Percentiles rank a stretch among this genome's conserved stretches.
Conservation (phyloP, 2,888 invertebrate genomes). For the Melinaea menophilus region DNA sequence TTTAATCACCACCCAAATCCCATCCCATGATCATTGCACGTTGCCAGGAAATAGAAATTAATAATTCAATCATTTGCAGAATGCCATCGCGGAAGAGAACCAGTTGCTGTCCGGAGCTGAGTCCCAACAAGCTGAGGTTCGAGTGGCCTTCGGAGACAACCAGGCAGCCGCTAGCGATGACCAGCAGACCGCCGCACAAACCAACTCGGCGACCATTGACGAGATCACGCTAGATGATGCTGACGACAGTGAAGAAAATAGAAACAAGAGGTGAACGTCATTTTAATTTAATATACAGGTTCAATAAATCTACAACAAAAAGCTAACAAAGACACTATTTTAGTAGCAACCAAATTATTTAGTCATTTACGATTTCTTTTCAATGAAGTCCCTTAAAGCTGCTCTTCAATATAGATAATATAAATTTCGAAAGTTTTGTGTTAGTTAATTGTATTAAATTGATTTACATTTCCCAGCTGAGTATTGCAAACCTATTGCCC, state of each 20-base stretch:
- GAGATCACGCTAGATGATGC: slow-evolving; percentile 84
- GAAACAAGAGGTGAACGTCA: slow-evolving; percentile 82
- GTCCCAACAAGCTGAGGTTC: slow-evolving; percentile 80
- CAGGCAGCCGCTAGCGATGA: slow-evolving; percentile 46
- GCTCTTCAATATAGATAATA: not conserved
- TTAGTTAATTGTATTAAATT: slow-evolving; percentile 4
- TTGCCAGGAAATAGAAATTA: slow-evolving; percentile 19
- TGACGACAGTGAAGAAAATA: slow-evolving; percentile 85
- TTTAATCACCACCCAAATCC: slow-evolving; percentile 34
- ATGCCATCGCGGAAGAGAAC: slow-evolving; percentile 67
- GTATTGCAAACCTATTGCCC: slow-evolving; percentile 12
- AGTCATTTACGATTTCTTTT: too few species aligned
- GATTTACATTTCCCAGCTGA: slow-evolving; percentile 8
- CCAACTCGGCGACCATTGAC: slow-evolving; percentile 81
- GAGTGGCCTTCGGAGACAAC: slow-evolving; percentile 76
- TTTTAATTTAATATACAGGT: not conserved
- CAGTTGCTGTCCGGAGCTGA: slow-evolving; percentile 76
- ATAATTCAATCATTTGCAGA: slow-evolving; percentile 46
- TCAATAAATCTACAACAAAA: not conserved
- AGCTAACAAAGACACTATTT: not conserved
- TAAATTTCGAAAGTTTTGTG: not conserved
- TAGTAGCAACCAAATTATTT: not conserved
- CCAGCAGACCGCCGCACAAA: slow-evolving; percentile 77
- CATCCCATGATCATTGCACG: slow-evolving; percentile 45
- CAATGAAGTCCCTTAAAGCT: not conserved